A percentile compares a stretch with the other conserved stretches of the same genome.
phyloP scores from a whole-genome alignment of 2,797 vertebrate genomes.

The Lophotriccus pileatus region DNA sequence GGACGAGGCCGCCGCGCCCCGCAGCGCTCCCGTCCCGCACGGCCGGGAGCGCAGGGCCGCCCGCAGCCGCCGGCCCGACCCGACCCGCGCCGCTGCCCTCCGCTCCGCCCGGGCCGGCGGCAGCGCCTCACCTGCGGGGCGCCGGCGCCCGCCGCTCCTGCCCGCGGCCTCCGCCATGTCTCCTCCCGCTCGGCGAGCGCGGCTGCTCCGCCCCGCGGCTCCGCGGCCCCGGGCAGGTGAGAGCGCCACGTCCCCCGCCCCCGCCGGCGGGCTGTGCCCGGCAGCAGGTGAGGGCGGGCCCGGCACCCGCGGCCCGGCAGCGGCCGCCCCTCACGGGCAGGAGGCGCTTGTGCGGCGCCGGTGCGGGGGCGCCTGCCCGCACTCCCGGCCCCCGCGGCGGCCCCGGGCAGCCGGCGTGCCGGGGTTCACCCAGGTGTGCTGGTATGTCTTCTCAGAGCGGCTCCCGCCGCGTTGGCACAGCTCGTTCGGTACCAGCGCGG shows the following conservation, averaged over 20 bases:
- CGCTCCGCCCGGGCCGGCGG: background rate
- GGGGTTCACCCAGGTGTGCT: background rate
- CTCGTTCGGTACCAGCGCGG: background rate
- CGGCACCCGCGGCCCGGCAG: background rate
- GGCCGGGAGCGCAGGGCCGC: background rate
- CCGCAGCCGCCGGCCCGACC: background rate
- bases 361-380: background rate
- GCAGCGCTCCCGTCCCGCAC: background rate
- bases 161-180: slow-evolving; percentile 73
- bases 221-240: background rate
- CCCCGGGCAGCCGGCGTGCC: background rate
- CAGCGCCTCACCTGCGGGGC: slow-evolving; percentile 18
- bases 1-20: background rate
- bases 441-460: background rate
- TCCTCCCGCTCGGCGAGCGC: slow-evolving; percentile 31
- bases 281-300: slow-evolving; percentile 32
- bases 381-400: background rate
- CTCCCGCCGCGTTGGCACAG: background rate
- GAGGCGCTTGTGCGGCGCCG: background rate
- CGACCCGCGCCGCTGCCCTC: too few species aligned
- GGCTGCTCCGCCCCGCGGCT: slow-evolving; percentile 68
- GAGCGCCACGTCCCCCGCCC: slow-evolving; percentile 3
- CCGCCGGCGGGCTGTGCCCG: background rate
- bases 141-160: background rate
- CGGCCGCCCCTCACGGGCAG: background rate